Percentiles rank a stretch among this genome's conserved stretches.
phyloP scores from a whole-genome alignment of 2,797 vertebrate genomes.

The Leucoraja ocellata region DNA sequence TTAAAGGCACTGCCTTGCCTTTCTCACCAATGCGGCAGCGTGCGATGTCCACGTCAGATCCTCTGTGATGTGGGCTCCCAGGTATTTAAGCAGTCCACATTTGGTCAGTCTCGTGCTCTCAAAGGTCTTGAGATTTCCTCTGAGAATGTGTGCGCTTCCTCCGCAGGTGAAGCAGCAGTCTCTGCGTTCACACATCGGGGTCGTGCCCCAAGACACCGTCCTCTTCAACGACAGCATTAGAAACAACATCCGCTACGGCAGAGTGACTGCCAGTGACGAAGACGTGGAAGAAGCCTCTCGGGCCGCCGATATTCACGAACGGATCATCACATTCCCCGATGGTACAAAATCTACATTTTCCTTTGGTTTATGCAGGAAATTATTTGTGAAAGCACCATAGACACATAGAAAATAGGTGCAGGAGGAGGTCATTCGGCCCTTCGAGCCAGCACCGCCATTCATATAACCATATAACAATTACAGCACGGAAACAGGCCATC shows the following conservation, averaged over 20 bases:
- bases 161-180: conserved; percentile 78
- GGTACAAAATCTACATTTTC: conserved; percentile 55
- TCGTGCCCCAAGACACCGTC: conserved; percentile 92
- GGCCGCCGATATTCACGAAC: conserved; percentile 84
- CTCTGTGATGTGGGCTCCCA: no score
- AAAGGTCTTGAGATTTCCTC: not conserved
- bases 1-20: no score
- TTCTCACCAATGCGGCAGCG: no score
- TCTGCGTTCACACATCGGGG: conserved; percentile 81
- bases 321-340: conserved; percentile 77
- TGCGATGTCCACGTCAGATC: no score
- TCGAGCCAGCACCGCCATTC: no score
- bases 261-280: conserved; percentile 65
- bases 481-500: no score
- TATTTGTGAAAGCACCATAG: not conserved
- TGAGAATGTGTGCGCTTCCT: not conserved
- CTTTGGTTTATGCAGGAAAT: not conserved
- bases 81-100: not conserved
- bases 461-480: no score
- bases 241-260: conserved; percentile 87
- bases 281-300: conserved; percentile 82
- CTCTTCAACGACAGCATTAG: conserved; percentile 87
- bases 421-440: no score
- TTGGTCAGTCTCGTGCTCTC: not conserved
- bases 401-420: no score